Evolutionary conservation across 2,797 vertebrate species (phyloP).

Genomic region (Pseudotriccus pelzelni): DNA sequence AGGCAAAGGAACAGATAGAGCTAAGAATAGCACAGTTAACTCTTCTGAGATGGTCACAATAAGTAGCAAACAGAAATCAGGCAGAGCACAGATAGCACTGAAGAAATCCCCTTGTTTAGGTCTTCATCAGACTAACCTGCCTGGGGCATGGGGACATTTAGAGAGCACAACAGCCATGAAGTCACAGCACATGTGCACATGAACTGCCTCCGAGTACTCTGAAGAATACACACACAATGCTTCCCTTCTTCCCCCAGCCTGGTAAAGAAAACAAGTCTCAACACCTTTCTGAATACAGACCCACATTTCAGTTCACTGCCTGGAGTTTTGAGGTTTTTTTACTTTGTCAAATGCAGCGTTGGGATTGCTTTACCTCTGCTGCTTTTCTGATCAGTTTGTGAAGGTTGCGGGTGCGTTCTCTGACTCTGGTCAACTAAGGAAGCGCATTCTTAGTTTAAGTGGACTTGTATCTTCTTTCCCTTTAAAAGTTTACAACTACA

Average conservation of each 20-base stretch:
- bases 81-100: not conserved
- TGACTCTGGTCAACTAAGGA: not conserved
- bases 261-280: not conserved
- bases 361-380: not conserved
- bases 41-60: not conserved
- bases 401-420: not conserved
- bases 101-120: not conserved
- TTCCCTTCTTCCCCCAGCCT: not conserved
- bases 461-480: not conserved
- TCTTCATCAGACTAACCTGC: not conserved
- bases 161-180: not conserved
- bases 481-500: not conserved
- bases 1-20: not conserved
- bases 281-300: not conserved
- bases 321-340: not conserved
- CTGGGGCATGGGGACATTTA: not conserved
- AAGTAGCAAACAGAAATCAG: not conserved
- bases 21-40: not conserved
- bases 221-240: not conserved
- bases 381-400: not conserved
- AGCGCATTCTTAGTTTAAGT: not conserved
- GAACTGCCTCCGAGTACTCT: not conserved
- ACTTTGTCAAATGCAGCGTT: not conserved
- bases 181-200: not conserved
- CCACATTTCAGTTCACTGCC: not conserved